Conservation (phyloP, 2,888 invertebrate species). For the Acholoe squamosa region DNA sequence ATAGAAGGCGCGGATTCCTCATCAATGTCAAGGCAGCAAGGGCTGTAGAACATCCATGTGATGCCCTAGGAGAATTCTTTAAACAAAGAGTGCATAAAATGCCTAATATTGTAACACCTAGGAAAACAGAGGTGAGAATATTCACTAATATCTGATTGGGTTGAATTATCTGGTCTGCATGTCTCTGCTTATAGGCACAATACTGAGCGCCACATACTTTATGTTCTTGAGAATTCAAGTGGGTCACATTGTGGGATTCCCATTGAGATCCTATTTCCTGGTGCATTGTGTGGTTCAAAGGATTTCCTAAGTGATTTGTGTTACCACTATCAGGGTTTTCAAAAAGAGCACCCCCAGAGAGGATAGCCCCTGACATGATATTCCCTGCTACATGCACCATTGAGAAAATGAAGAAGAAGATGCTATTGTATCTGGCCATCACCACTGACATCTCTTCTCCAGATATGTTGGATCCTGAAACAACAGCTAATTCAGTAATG, state of each 20-base stretch:
- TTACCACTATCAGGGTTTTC: neutral
- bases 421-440: neutral
- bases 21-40: neutral
- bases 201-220: neutral
- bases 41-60: neutral
- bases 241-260: too few species aligned
- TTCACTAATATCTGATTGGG: neutral
- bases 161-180: neutral
- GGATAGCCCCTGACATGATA: neutral
- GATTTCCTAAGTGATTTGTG: neutral
- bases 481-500: neutral
- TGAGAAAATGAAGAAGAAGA: neutral
- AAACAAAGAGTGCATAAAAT: neutral
- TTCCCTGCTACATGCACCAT: neutral
- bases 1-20: neutral
- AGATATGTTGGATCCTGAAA: neutral
- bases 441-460: neutral
- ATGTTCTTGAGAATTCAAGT: too few species aligned
- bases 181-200: neutral
- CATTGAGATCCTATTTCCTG: too few species aligned
- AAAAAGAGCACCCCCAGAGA: neutral
- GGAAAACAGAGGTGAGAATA: neutral
- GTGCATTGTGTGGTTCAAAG: neutral
- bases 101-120: neutral
- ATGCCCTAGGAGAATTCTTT: neutral